Conservation (phyloP, 2,797 vertebrate species). For the Nyctibius grandis region DNA sequence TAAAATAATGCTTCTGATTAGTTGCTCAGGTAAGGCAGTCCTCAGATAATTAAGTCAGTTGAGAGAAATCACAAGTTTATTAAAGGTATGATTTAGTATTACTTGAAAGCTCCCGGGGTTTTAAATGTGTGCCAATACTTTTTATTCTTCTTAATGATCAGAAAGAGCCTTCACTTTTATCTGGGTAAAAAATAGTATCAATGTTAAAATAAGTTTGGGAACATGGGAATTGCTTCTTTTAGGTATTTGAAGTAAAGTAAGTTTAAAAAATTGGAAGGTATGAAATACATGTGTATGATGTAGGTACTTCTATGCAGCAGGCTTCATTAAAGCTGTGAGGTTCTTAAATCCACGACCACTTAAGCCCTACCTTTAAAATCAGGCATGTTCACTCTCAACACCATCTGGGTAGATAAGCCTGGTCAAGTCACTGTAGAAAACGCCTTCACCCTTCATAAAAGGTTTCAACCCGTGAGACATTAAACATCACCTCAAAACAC, state of each 20-base stretch:
- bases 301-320: background rate
- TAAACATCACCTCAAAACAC: background rate
- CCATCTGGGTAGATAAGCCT: background rate
- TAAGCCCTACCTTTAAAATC: background rate
- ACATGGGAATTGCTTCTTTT: background rate
- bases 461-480: background rate
- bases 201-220: conserved; percentile 12
- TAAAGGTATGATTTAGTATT: background rate
- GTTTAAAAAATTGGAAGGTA: background rate
- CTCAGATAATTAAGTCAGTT: conserved; percentile 14
- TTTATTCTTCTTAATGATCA: conserved; percentile 7
- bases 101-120: background rate
- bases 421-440: background rate
- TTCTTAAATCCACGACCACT: background rate
- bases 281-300: background rate
- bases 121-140: background rate
- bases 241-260: background rate
- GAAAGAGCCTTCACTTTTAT: background rate
- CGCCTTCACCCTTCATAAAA: background rate
- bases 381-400: background rate
- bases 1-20: background rate
- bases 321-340: background rate
- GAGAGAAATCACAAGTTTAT: conserved; percentile 22
- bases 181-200: background rate
- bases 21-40: background rate